These are phyloP conservation scores for Campylorhamphus procurvoides DNA, from an alignment of 2,113 vertebrate species.

Conservation along the genomic window DNA sequence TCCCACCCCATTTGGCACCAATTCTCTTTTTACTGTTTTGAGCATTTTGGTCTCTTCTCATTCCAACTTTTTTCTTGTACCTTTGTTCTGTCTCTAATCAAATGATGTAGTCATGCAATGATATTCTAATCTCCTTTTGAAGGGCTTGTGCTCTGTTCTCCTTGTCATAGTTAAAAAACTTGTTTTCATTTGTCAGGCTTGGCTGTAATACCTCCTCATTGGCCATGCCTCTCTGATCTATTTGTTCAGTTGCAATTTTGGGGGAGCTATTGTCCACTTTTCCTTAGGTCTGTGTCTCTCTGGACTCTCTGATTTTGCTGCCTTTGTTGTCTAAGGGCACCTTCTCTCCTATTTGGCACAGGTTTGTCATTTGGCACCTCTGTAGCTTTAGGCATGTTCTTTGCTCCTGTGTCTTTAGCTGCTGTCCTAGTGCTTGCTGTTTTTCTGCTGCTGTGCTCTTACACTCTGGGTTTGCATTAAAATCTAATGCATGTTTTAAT, in stretches of 20 bases:
- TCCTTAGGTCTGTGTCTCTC: neutral
- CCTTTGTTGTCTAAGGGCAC: neutral
- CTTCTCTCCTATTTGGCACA: constrained; percentile 20
- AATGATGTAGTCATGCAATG: neutral
- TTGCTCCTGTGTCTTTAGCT: neutral
- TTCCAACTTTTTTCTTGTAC: neutral
- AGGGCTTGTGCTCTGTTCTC: neutral
- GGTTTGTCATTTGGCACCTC: neutral
- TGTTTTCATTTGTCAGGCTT: neutral
- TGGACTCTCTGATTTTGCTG: neutral
- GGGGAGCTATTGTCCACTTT: neutral
- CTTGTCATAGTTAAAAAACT: neutral
- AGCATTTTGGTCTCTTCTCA: neutral
- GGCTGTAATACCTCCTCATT: neutral
- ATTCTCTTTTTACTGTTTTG: neutral
- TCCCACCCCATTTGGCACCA: neutral
- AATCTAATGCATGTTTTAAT: neutral
- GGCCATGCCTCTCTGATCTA: neutral
- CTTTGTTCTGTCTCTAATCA: neutral
- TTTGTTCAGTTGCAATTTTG: neutral
- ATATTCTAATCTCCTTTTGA: neutral
- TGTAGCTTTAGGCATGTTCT: neutral
- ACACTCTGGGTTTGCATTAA: neutral
- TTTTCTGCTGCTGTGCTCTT: neutral
- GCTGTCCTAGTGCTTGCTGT: neutral